Percentiles rank a stretch among this genome's conserved stretches.
Evolutionary conservation across 2,797 vertebrate species (phyloP).

Genomic region (Poeciliopsis turneri): DNA sequence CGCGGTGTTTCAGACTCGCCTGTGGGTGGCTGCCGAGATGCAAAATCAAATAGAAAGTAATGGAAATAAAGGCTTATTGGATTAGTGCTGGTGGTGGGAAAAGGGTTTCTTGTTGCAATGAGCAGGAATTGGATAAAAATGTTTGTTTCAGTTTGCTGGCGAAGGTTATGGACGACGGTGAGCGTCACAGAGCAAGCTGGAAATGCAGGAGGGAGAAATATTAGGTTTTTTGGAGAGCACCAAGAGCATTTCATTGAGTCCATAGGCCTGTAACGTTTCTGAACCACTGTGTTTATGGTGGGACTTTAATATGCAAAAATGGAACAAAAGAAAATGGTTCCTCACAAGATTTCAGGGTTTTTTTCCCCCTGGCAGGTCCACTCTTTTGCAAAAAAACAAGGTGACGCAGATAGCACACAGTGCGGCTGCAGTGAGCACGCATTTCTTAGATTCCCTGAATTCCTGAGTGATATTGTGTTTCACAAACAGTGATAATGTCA

Average conservation of each 20-base stretch:
- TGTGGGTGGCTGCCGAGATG: constrained; percentile 71
- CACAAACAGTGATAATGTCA: background rate
- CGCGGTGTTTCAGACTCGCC: constrained; percentile 38
- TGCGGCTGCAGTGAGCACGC: background rate
- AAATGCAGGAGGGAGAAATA: background rate
- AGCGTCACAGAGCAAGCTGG: constrained; percentile 11
- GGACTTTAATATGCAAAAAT: background rate
- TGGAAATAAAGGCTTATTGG: constrained; percentile 72
- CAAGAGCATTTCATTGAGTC: background rate
- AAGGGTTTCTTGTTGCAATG: constrained; percentile 60
- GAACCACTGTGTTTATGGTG: background rate
- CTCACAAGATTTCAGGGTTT: background rate
- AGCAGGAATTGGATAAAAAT: constrained; percentile 63
- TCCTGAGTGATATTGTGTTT: background rate
- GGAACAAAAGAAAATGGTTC: background rate
- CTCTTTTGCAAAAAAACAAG: background rate
- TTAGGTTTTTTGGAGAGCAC: background rate
- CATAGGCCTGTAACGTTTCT: background rate
- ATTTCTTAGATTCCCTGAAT: background rate
- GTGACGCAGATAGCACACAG: background rate
- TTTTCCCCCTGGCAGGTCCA: background rate
- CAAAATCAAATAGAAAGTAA: constrained; percentile 76
- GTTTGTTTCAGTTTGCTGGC: constrained; percentile 54
- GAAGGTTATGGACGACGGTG: constrained; percentile 35
- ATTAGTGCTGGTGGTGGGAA: constrained; percentile 64